Evolutionary conservation across 2,888 invertebrate species (phyloP), one percentile per base, ranked within the genome.

Genomic region (Argynnis bischoffii): DNA sequence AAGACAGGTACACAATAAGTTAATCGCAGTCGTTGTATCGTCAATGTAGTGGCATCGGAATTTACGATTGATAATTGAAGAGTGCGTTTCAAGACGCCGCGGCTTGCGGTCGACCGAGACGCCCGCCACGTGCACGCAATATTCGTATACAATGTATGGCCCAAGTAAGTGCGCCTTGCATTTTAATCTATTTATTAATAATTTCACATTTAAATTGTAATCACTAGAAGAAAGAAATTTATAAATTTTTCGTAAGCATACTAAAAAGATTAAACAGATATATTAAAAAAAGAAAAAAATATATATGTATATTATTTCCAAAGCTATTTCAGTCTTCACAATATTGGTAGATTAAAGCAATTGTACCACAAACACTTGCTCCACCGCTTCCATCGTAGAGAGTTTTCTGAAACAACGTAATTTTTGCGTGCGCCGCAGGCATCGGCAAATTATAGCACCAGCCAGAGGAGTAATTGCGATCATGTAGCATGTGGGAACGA

Each of bases 51-150:
- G 79, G 82, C 82, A 79, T 82, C 75, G 82, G 81, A 85, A 85
- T 87, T 91, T 89, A 90, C 88, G 90, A 91, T 89, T 88, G 85
- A 83, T 90, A 91, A 91, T 91, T 91, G 90, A 84, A 83, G 87
- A 87, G 88, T 84, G 81, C 81, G 82, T 83, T 85, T 81, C 83
- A 81, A 84, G 81, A 77, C 80, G 81, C 81, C 81, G 80, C 77
- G 80, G 80, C 77, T 78, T 80, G 84, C 79, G 84, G 83, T 81
- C 79, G 76, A 64, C 71, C 56, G 70, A 71, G 70, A 64, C 70
- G 74, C 75, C 77, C 76, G 80, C 75, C 78, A 75, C 78, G 75
- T 79, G 81, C 89, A 88, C 89, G 88, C 89, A 86, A 89, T 85
- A 66, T 67, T 59, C 60, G 55, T 66, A 31, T 16, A 53, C 54